Base-by-base conservation (phyloP, 2,888 invertebrate genomes). In the Bedellia somnulentella region DNA sequence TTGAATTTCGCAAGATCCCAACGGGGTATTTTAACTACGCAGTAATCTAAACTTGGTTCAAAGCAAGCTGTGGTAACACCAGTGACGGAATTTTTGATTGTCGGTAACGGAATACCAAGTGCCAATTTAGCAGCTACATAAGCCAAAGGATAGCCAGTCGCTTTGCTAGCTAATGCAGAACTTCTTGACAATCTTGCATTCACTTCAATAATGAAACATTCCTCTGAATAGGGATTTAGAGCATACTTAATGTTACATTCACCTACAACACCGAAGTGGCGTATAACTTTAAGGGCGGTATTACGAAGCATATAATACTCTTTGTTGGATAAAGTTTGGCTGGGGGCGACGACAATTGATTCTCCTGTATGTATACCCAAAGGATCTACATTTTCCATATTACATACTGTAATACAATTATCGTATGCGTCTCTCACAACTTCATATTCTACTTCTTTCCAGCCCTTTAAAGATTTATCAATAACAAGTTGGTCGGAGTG, bases 201-300 rank as follows among this genome's bases (percentile, higher is more conserved):
- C 8, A 99, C 97, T 80, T 98, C 93, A 41, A 93, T 93, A 13
- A 93, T 93, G 47, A 83, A 93, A 50, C 86, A 93, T 50, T 93
- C 87, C 58, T 94, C 91, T 2, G 93, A 92, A 41, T 85, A 62
- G 0, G 99, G 99, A 70, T 92, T 94, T 2, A 99, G 68, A 0
- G 99, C 99, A 58, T 97, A 99, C 61, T 99, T 99, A 39, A 99
- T 97, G 52, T 99, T 99, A 57, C 99, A 99, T 66, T 99, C 99
- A 5, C 99, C 99, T 4, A 99, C 89, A 26, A 99, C 87, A 1
- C 93, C 93, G 45, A 99, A 88, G 66, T 97, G 95, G 18, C 93
- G 80, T 35, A 98, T 93, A 0, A 99, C 95, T 60, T 93, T 94
- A 15, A 99, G 84, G 0, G 99, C 97, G 1, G 96, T 94, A 9